Conservation (phyloP, 2,113 vertebrate species). For the Peromyscus polionotus region DNA sequence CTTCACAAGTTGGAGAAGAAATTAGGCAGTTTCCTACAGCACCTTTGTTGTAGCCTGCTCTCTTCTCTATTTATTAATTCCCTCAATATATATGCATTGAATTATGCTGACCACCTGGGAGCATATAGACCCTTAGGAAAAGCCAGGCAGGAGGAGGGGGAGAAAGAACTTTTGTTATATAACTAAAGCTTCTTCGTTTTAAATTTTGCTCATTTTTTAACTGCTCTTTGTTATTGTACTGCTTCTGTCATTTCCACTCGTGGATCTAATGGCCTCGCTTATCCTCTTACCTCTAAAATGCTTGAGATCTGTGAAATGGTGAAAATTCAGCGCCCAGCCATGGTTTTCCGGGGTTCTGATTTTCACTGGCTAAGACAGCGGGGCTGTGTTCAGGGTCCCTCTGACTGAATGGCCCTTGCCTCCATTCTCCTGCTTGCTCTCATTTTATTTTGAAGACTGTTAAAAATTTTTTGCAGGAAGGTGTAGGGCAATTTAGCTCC, state of each 20-base stretch:
- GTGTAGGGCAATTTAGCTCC: background rate
- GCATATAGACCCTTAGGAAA: background rate
- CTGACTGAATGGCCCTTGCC: background rate
- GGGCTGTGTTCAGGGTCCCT: fast-evolving
- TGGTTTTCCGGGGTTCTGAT: background rate
- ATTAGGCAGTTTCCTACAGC: background rate
- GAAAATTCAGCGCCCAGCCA: background rate
- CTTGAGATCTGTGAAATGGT: background rate
- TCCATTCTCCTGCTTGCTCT: background rate
- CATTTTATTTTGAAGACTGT: slow-evolving; percentile 16
- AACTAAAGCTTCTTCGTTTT: background rate
- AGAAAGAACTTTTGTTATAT: background rate
- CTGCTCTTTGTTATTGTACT: background rate
- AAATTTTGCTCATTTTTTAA: background rate
- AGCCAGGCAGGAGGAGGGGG: background rate
- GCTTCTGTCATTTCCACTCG: background rate
- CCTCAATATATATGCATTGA: background rate
- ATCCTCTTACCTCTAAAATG: background rate
- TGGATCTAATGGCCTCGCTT: too few species aligned
- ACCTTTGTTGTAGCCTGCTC: background rate
- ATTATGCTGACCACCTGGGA: background rate
- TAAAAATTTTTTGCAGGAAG: background rate
- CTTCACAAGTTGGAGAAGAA: background rate
- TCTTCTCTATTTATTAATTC: background rate
- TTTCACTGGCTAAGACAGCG: background rate